Evolutionary conservation across 2,113 vertebrate genomes (phyloP), one percentile per base, ranked within the genome.

Genomic region (Paratilapia polleni): DNA sequence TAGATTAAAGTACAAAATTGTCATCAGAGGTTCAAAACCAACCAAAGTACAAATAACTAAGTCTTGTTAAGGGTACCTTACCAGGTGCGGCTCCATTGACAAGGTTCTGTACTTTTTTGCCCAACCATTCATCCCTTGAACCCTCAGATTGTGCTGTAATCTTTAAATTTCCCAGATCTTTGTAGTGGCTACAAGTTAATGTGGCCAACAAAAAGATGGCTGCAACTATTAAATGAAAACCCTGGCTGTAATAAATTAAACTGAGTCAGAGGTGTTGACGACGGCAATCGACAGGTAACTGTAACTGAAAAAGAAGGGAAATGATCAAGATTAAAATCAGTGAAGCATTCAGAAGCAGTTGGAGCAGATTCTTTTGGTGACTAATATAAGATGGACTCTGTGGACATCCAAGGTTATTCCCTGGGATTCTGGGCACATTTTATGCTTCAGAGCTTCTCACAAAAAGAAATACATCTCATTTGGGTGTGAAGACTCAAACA

Each of bases 381-480:
- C 26, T 76, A 73, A 76, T 43, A 36, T 47, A 9, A 41, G 59
- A 58, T 17, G 1, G 68, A 82, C 62, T 85, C 58, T 82, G 66
- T 26, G 76, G 68, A 82, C 19, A 77, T 60, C 36, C 34, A 34
- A 63, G 74, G 74, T 77, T 78, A 76, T 77, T 77, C 74, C 34
- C 19, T 43, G 19, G 47, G 31, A 74, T 80, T 78, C 70, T 79
- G 75, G 63, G 80, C 63, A 77, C 73, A 70, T 82, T 68, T 62
- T 81, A 64, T 61, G 38, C 82, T 43, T 78, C 11, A 43, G 58
- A 83, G 73, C 80, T 68, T n/a, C 61, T 11, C 61, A 19, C 28
- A 19, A 78, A 91, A 78, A 43, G 28, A 80, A 87, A 84, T 75
- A 49, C 88, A 86, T 77, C 59, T 80, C 84, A 78, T 80, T 87